These are phyloP conservation scores for Oophaga pumilio DNA, from an alignment of 2,113 vertebrate species.

Conservation along the genomic window DNA sequence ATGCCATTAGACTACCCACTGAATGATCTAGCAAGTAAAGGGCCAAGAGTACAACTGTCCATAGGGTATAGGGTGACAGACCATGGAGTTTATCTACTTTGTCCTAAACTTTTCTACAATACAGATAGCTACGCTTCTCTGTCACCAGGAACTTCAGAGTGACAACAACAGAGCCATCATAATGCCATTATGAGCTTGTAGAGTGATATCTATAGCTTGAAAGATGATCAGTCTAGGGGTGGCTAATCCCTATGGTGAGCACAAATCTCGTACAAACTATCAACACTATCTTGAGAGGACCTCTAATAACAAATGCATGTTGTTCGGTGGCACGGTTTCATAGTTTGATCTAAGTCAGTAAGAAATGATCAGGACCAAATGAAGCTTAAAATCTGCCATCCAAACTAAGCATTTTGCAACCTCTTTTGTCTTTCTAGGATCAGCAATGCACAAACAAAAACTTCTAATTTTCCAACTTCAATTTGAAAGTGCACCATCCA, in stretches of 20 bases:
- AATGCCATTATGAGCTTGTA: neutral
- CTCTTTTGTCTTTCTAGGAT: neutral
- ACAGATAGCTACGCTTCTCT: neutral
- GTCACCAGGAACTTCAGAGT: neutral
- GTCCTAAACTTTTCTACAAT: conserved; percentile 5
- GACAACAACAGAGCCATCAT: neutral
- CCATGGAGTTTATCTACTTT: neutral
- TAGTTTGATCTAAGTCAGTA: neutral
- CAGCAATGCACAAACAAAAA: neutral
- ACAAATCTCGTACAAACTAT: neutral
- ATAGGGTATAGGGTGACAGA: neutral
- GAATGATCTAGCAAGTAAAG: neutral
- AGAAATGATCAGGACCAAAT: neutral
- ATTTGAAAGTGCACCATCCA: neutral
- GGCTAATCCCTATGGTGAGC: neutral
- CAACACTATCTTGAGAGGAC: neutral
- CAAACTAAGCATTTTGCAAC: neutral
- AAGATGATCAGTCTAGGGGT: neutral
- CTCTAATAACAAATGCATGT: neutral
- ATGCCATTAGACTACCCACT: neutral
- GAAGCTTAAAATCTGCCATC: neutral
- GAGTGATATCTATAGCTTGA: neutral
- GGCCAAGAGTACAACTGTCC: neutral
- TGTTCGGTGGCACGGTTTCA: neutral
- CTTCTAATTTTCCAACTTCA: neutral